A percentile compares a stretch with the other conserved stretches of the same genome.
Evolutionary conservation across 2,113 vertebrate genomes (phyloP).

Genomic region (Struthidea cinerea): DNA sequence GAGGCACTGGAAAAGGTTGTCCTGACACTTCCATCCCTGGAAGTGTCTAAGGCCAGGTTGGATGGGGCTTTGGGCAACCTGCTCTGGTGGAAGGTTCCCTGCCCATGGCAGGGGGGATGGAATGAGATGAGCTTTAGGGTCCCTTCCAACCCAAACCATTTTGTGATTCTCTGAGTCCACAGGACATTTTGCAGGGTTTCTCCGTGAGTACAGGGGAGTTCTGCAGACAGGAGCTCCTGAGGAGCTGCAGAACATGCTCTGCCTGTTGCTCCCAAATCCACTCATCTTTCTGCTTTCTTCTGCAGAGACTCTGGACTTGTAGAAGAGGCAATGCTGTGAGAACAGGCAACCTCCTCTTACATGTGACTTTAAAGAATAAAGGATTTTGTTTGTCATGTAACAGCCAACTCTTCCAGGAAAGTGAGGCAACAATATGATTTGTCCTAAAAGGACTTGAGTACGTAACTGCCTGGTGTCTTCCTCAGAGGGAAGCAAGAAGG

Average conservation of each 20-base stretch:
- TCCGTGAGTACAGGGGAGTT: rapidly evolving
- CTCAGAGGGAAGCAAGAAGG: background rate
- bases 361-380: background rate
- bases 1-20: background rate
- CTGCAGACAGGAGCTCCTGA: background rate
- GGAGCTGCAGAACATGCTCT: background rate
- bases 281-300: background rate
- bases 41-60: background rate
- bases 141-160: background rate
- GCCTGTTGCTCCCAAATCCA: background rate
- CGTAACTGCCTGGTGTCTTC: background rate
- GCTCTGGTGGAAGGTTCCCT: background rate
- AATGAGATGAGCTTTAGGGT: background rate
- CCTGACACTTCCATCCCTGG: background rate
- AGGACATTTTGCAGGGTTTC: background rate
- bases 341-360: background rate
- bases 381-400: background rate
- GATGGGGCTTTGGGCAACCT: background rate
- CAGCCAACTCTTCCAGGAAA: background rate
- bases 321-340: background rate
- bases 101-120: background rate
- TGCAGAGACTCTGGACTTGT: background rate
- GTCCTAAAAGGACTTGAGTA: background rate
- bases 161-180: background rate
- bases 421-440: background rate